Evolutionary conservation across 2,797 vertebrate genomes (phyloP), one percentile per base, ranked within the genome.

Genomic region (Takifugu rubripes): DNA sequence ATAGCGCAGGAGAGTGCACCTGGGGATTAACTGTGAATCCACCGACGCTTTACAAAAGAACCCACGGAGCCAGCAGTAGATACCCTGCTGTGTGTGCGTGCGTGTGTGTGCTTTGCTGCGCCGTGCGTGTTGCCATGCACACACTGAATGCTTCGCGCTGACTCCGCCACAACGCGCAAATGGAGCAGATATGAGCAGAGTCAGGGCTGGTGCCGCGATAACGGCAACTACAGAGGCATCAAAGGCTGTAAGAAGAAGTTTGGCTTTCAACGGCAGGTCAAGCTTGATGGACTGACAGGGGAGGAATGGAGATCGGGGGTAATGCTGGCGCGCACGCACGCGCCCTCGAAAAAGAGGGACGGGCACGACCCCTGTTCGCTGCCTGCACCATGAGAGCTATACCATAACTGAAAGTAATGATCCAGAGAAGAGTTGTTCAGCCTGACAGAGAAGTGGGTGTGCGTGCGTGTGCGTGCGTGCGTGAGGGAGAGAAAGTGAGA

Each of bases 61-160:
- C 55, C 73, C 79, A 76, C 61, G 62, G 68, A 75, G 74, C 77
- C 77, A 82, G 78, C 84, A 83, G 70, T 82, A 87, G 84, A 85
- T 72, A 60, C 62, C 75, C 55, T 75, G 79, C 61, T 36, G 79
- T 81, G 71, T 68, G 75, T 81, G 80, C 6, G 3, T 0, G 42
- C 59, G 33, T 9, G 36, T 3, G 36, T 2, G 36, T 1, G 36
- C 1, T 40, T 12, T 40, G 36, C 11, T 40, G 36, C 36, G 36
- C 12, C 12, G 36, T 10, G 3, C 14, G 3, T 69, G 53, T 76
- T 70, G 71, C 70, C 66, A 46, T 56, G 66, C 77, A 72, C 52
- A 63, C 42, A 53, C 42, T 54, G 57, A 56, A 66, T 14, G 27
- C 67, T 31, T 26, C 21, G 40, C 10, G 15, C 47, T 62, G 66